Conservation (phyloP, 1,140 invertebrate genomes). For the Drosophila pseudoobscura region DNA sequence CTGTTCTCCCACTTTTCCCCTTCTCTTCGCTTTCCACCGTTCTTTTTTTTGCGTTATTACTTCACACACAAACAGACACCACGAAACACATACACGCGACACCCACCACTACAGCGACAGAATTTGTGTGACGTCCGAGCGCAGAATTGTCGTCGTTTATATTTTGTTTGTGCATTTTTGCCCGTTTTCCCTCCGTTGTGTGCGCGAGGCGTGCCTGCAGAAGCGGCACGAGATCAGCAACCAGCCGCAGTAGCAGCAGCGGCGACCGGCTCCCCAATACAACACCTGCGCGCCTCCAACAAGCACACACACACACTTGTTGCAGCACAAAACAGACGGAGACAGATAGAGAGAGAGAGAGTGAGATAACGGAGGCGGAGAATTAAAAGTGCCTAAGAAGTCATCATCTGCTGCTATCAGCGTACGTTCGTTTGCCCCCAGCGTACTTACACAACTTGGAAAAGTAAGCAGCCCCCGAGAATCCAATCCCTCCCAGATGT, state of each 20-base stretch:
- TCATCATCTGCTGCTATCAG: conserved; percentile 44
- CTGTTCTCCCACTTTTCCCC: conserved; percentile 38
- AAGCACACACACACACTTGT: conserved; percentile 57
- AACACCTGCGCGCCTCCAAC: conserved; percentile 26
- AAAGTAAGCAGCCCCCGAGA: conserved; percentile 25
- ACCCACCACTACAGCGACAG: conserved; percentile 35
- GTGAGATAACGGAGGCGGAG: conserved; percentile 7
- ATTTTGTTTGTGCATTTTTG: conserved; percentile 55
- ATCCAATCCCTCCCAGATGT: too few species aligned
- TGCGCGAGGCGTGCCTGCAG: conserved; percentile 23
- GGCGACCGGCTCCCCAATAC: conserved; percentile 44
- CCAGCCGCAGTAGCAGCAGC: background rate
- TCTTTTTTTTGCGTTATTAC: conserved; percentile 74
- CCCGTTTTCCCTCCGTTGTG: conserved; percentile 33
- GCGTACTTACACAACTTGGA: conserved; percentile 26
- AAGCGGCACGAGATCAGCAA: conserved; percentile 50
- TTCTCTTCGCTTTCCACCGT: conserved; percentile 40
- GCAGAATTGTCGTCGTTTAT: conserved; percentile 47
- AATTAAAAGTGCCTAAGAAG: conserved; percentile 38
- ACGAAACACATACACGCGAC: conserved; percentile 41
- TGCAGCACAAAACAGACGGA: conserved; percentile 46
- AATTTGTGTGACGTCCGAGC: conserved; percentile 46
- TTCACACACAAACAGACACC: conserved; percentile 50
- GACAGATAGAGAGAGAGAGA: background rate
- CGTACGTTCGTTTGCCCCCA: conserved; percentile 1